Percentiles rank a stretch among this genome's conserved stretches.
phyloP scores from a whole-genome alignment of 2,797 vertebrate species.

The Bothrops alternatus region DNA sequence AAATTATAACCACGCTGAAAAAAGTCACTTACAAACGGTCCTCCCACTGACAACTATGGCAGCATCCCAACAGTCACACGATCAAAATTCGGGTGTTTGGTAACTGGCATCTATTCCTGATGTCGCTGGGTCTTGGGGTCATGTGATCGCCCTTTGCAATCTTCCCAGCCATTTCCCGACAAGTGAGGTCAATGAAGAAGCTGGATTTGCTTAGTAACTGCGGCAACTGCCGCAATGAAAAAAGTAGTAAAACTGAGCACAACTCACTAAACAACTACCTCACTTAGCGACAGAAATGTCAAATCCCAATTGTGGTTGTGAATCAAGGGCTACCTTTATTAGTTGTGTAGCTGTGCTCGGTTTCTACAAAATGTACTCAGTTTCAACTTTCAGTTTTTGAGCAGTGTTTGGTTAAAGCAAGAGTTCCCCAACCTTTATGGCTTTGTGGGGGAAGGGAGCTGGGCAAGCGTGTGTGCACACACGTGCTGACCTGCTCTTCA shows the following conservation, averaged over 20 bases:
- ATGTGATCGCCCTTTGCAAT: background rate
- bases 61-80: background rate
- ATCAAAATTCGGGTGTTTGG: background rate
- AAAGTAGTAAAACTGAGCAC: background rate
- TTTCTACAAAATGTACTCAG: background rate
- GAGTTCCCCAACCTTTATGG: background rate
- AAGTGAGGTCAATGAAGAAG: background rate
- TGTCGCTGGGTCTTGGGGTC: background rate
- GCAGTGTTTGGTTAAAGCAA: background rate
- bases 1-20: background rate
- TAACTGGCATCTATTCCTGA: background rate
- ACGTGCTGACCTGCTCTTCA: accelerated
- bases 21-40: background rate
- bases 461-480: background rate
- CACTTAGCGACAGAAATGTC: background rate
- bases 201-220: background rate
- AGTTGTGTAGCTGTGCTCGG: background rate
- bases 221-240: background rate
- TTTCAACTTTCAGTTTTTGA: background rate
- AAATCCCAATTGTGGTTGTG: background rate
- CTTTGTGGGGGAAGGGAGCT: background rate
- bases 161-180: background rate
- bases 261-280: background rate
- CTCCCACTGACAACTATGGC: background rate
- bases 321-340: background rate